Evolutionary conservation across 2,797 vertebrate genomes (phyloP).

Genomic region (Poecilia wingei): DNA sequence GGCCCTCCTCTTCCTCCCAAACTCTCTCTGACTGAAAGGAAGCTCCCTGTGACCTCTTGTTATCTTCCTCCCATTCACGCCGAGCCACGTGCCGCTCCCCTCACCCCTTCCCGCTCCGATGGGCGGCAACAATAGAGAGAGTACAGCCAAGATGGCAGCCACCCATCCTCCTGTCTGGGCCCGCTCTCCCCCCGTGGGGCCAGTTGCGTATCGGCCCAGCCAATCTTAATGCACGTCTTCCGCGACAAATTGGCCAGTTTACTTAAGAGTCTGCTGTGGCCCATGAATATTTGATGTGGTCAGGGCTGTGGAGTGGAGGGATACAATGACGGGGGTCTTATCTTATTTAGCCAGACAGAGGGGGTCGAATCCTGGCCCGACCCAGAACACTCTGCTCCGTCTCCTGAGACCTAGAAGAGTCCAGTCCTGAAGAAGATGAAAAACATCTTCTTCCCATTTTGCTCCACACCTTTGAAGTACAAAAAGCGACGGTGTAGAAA

Average conservation of each 20-base stretch:
- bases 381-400: constrained; percentile 60
- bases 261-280: constrained; percentile 80
- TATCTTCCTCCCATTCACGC: constrained; percentile 57
- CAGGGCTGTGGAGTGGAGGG: constrained; percentile 65
- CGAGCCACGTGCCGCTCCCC: constrained; percentile 50
- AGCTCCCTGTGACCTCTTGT: constrained; percentile 55
- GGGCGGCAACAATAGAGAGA: constrained; percentile 71
- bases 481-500: constrained; percentile 47
- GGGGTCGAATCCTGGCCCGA: constrained; percentile 62
- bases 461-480: constrained; percentile 57
- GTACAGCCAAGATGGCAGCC: constrained; percentile 72
- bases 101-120: constrained; percentile 42
- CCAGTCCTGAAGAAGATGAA: constrained; percentile 39
- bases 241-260: constrained; percentile 86
- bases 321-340: constrained; percentile 82
- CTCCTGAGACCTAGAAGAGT: constrained; percentile 65
- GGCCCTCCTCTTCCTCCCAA: constrained; percentile 39
- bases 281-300: constrained; percentile 85
- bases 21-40: constrained; percentile 52
- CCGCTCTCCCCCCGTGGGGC: constrained; percentile 46
- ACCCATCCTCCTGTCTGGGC: constrained; percentile 43
- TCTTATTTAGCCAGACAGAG: constrained; percentile 84
- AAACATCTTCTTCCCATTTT: constrained; percentile 34
- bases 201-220: constrained; percentile 67
- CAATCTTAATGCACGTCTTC: constrained; percentile 82